phyloP scores from a whole-genome alignment of 2,797 vertebrate species.

The Poecilia gillii region DNA sequence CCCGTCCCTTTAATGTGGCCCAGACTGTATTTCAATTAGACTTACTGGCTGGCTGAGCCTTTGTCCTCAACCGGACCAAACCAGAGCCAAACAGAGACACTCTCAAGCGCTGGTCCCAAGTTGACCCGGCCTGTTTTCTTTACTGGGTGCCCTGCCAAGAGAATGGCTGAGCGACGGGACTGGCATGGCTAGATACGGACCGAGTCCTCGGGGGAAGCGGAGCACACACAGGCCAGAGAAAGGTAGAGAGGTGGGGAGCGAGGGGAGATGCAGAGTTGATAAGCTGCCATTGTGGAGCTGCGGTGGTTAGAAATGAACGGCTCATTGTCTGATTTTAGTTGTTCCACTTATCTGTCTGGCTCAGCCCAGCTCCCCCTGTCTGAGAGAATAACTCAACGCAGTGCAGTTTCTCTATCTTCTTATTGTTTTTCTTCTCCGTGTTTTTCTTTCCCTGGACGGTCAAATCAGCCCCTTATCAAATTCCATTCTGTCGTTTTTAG shows the following conservation, averaged over 20 bases:
- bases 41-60: conserved; percentile 65
- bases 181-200: conserved; percentile 43
- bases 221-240: conserved; percentile 37
- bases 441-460: not conserved
- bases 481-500: not conserved
- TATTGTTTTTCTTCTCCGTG: not conserved
- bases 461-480: not conserved
- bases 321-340: conserved; percentile 77
- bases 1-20: conserved; percentile 65
- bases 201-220: conserved; percentile 38
- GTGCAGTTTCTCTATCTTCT: conserved; percentile 7
- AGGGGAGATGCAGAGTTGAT: conserved; percentile 48
- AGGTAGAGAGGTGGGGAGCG: conserved; percentile 14
- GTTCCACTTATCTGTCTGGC: conserved; percentile 77
- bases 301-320: conserved; percentile 78
- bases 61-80: conserved; percentile 73
- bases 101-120: conserved; percentile 53
- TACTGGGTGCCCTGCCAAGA: conserved; percentile 70
- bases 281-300: conserved; percentile 68
- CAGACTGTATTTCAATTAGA: conserved; percentile 79
- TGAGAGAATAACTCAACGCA: conserved; percentile 70
- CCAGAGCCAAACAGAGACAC: conserved; percentile 70
- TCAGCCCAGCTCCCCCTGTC: conserved; percentile 52
- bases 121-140: conserved; percentile 68
- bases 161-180: conserved; percentile 56